These are phyloP conservation scores for Conops quadrifasciatus DNA, from an alignment of 2,888 invertebrate species.

Conservation along the genomic window DNA sequence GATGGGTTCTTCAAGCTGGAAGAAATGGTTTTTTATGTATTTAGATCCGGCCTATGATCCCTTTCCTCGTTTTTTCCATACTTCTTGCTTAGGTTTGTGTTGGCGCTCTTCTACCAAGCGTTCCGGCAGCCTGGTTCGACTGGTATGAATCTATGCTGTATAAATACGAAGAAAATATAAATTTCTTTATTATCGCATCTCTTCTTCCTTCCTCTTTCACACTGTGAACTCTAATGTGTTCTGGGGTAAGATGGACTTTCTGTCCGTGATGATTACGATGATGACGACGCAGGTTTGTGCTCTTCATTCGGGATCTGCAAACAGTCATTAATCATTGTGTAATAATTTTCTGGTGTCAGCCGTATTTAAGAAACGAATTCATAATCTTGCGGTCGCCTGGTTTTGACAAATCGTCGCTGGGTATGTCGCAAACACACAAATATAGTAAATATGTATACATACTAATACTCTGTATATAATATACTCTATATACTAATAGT, in stretches of 20 bases:
- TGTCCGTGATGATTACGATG: background rate
- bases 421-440: slow-evolving; percentile 36
- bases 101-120: slow-evolving; percentile 31
- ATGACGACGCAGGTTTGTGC: background rate
- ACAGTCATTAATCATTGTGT: slow-evolving; percentile 57
- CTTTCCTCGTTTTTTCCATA: background rate
- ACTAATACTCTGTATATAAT: too few species aligned
- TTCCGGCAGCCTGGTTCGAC: too few species aligned
- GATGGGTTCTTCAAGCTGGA: background rate
- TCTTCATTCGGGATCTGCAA: background rate
- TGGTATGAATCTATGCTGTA: too few species aligned
- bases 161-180: slow-evolving; percentile 25
- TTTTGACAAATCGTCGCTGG: slow-evolving; percentile 57
- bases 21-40: background rate
- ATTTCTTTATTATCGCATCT: slow-evolving; percentile 18
- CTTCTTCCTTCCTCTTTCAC: slow-evolving; percentile 6
- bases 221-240: too few species aligned
- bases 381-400: slow-evolving; percentile 51
- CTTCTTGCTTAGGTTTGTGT: slow-evolving; percentile 13
- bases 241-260: too few species aligned
- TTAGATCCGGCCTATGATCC: background rate
- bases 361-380: slow-evolving; percentile 60
- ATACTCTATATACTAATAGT: too few species aligned
- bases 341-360: slow-evolving; percentile 61
- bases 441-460: too few species aligned